Evolutionary conservation across 2,888 invertebrate genomes (phyloP).

Genomic region (Tridacna gigas): DNA sequence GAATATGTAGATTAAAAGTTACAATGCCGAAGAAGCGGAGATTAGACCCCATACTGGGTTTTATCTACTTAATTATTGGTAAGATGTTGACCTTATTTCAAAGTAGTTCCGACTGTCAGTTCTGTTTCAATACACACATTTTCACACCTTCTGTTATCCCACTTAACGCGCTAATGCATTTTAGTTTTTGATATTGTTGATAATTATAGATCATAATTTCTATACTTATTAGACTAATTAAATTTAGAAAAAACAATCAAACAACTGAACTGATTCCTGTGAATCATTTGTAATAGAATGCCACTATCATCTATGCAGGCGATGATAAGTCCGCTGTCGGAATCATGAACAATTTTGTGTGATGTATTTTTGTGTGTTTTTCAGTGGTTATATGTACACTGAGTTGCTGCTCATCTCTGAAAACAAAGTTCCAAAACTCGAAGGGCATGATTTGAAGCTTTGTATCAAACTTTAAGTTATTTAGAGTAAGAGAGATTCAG

Average conservation of each 20-base stretch:
- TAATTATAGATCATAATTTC: no score
- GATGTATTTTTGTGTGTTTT: neutral
- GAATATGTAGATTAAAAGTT: neutral
- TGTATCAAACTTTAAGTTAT: no score
- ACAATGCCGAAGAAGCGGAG: slow-evolving; percentile 62
- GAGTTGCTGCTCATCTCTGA: no score
- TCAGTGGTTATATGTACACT: neutral
- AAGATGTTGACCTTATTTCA: slow-evolving; percentile 53
- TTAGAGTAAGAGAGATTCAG: no score
- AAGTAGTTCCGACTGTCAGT: slow-evolving; percentile 46
- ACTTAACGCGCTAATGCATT: no score
- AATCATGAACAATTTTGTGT: neutral
- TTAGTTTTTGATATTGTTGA: no score
- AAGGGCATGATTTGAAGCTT: no score
- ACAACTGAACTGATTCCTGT: no score
- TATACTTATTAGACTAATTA: no score
- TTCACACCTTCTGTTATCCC: neutral
- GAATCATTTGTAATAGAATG: no score
- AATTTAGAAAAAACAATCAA: neutral
- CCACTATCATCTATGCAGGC: neutral
- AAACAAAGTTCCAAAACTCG: no score
- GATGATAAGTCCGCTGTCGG: no score
- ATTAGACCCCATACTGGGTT: slow-evolving; percentile 58
- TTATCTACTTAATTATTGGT: slow-evolving; percentile 59
- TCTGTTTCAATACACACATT: slow-evolving; percentile 34